A percentile compares a stretch with the other conserved stretches of the same genome.
phyloP scores from a whole-genome alignment of 2,888 invertebrate species.

The Rotaria socialis region DNA sequence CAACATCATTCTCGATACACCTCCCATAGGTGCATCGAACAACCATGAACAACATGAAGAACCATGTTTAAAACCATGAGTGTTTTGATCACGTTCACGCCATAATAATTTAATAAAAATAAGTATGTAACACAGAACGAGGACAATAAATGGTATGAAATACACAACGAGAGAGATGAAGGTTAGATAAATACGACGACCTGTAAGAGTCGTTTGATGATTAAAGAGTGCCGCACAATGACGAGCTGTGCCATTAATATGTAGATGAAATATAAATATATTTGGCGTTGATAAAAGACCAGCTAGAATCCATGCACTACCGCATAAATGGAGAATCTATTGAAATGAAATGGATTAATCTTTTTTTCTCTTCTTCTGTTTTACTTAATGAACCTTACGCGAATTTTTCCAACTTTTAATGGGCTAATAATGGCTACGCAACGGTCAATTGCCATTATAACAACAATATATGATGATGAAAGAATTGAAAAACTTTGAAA shows the following conservation, averaged over 20 bases:
- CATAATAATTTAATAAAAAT: conserved; percentile 13
- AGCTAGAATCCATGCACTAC: not conserved
- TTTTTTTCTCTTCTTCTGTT: not conserved
- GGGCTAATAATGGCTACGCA: conserved; percentile 10
- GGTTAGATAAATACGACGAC: conserved; percentile 10
- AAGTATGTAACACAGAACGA: not conserved
- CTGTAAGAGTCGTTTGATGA: not conserved
- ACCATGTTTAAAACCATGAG: too few relatives aligned
- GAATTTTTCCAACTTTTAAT: not conserved
- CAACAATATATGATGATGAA: not conserved
- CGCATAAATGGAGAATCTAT: not conserved
- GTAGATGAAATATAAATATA: conserved; percentile 26
- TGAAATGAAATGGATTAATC: not conserved
- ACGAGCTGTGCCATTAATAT: not conserved
- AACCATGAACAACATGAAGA: not conserved
- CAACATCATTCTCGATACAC: not conserved
- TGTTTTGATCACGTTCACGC: not conserved
- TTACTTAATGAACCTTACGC: not conserved
- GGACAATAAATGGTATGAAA: not conserved
- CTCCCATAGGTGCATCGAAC: not conserved
- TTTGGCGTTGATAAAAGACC: conserved; percentile 12
- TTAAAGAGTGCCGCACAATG: not conserved
- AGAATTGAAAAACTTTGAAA: conserved; percentile 10
- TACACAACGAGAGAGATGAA: conserved; percentile 17
- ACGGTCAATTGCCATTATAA: conserved; percentile 28